Conservation (phyloP, 2,113 vertebrate genomes). For the Ornithorhynchus anatinus region DNA sequence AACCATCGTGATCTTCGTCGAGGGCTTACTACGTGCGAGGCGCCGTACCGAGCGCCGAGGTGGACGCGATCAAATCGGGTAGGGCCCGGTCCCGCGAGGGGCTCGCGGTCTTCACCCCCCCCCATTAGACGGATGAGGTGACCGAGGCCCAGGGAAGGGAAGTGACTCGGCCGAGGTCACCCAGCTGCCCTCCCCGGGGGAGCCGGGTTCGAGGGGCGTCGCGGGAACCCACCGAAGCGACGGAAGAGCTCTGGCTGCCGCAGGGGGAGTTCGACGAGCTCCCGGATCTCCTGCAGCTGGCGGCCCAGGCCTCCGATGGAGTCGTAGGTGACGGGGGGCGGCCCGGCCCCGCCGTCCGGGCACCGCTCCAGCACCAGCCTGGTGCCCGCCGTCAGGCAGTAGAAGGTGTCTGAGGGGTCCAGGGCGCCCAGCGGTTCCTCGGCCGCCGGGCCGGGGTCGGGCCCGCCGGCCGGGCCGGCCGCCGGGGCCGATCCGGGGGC, state of each 20-base stretch:
- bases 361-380: constrained; percentile 70
- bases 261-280: constrained; percentile 90
- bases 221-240: constrained; percentile 78
- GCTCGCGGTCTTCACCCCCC: too few relatives aligned
- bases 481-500: too few relatives aligned
- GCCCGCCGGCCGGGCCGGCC: too few relatives aligned
- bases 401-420: constrained; percentile 78
- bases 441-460: not conserved
- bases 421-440: constrained; percentile 13
- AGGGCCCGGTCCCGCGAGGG: too few relatives aligned
- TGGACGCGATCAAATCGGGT: too few relatives aligned
- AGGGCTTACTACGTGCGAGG: too few relatives aligned
- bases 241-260: constrained; percentile 88
- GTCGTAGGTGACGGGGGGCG: constrained; percentile 82
- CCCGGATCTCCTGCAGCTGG: constrained; percentile 86
- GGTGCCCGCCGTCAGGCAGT: constrained; percentile 80
- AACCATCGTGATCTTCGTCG: too few relatives aligned
- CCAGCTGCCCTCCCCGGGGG: not conserved
- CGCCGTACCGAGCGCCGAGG: too few relatives aligned
- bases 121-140: too few relatives aligned
- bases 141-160: too few relatives aligned
- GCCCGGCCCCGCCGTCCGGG: not conserved
- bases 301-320: constrained; percentile 89
- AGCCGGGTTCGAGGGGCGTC: not conserved
- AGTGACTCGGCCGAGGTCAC: too few relatives aligned